These are phyloP conservation scores for Rhabdomys dilectus DNA, from an alignment of 2,113 vertebrate genomes.

Conservation along the genomic window DNA sequence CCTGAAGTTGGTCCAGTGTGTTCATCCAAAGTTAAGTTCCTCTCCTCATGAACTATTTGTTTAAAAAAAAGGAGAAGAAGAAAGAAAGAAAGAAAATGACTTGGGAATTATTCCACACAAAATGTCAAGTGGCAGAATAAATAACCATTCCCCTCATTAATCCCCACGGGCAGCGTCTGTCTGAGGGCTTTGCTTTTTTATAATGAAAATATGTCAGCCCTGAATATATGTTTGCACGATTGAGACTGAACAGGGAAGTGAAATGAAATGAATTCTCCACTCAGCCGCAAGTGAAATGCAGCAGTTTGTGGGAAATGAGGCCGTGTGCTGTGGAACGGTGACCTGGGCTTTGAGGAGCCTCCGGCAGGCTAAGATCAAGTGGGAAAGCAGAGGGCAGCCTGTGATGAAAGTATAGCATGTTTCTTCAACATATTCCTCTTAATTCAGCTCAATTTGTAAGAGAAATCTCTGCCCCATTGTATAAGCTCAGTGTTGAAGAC, in stretches of 20 bases:
- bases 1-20: slow-evolving; percentile 28
- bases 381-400: background rate
- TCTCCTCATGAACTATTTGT: slow-evolving; percentile 64
- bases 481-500: background rate
- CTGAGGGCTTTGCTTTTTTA: slow-evolving; percentile 74
- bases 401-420: background rate
- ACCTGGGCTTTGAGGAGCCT: background rate
- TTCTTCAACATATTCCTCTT: slow-evolving; percentile 43
- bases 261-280: slow-evolving; percentile 62
- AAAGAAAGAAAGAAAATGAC: background rate
- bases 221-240: slow-evolving; percentile 65
- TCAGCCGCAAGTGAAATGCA: slow-evolving; percentile 57
- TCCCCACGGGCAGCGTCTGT: slow-evolving; percentile 66
- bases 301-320: background rate
- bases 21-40: slow-evolving; percentile 43
- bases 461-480: background rate
- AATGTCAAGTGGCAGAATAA: slow-evolving; percentile 75
- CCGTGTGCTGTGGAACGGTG: background rate
- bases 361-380: background rate
- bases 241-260: slow-evolving; percentile 65
- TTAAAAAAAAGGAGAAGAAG: background rate
- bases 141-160: slow-evolving; percentile 78
- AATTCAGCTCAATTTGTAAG: slow-evolving; percentile 20
- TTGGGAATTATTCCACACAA: slow-evolving; percentile 60
- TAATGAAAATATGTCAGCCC: slow-evolving; percentile 79